Base-by-base conservation (phyloP, 1,140 invertebrate genomes). In the Leguminivora glycinivorella region DNA sequence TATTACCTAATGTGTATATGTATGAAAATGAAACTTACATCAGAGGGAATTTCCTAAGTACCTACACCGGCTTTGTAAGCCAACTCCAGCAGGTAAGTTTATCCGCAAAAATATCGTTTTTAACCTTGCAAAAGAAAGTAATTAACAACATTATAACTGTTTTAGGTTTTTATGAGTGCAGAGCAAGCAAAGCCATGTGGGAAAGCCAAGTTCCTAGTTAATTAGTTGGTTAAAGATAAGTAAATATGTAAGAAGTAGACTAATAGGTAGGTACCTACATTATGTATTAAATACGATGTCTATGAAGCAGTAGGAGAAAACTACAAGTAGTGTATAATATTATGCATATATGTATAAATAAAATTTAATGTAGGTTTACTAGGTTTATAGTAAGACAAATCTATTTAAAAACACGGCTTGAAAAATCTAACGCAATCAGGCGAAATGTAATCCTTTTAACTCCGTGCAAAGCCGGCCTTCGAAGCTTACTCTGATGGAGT, bases 81-180 rank as follows among this genome's bases (percentile, higher is more conserved):
- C 6, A 58, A 58, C 56, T 26, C 56, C 56, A 24, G 1, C 25
- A 4, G 56, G 56, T 4, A 60, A 60, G 56, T 29, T 60, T 25
- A 4, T 24, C 56, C 25, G 1, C 4, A 25, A 60, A 60, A 29
- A 60, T n/a, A 60, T 29, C 25, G 56, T 26, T 14, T n/a, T n/a
- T 58, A 29, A 24, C 56, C 12, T 25, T 25, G 56, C 4, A 24
- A 52, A 56, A 29, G 24, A 58, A 58, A 58, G 25, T 60, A 60
- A 60, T 60, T 60, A 60, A 60, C 56, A 60, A 60, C 56, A 60
- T 60, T 60, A 29, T 60, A 60, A 60, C 25, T 60, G 56, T 60
- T 60, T 29, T 24, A 60, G 24, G 12, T 60, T 60, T 47, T 60
- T 14, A 24, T 29, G 24, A 25, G 22, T 60, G 56, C 56, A 14